These are phyloP conservation scores for Halcyon senegalensis DNA, from an alignment of 2,113 vertebrate genomes.

Conservation along the genomic window DNA sequence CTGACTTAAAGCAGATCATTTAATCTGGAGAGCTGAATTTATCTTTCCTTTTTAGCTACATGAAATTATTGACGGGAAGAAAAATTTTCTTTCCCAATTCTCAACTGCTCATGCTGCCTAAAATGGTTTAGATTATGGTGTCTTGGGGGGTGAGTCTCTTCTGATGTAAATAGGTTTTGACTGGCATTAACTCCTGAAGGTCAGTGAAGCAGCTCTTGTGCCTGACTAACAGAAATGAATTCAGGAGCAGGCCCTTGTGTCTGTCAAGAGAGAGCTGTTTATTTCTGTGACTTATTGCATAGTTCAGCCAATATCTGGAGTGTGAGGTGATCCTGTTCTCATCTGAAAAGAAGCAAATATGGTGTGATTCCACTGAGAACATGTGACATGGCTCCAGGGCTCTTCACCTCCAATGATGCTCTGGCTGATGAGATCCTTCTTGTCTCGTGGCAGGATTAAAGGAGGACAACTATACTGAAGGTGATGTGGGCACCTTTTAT, in stretches of 20 bases:
- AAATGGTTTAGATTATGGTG: neutral
- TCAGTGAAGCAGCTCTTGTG: neutral
- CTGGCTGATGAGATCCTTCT: neutral
- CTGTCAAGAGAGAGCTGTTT: neutral
- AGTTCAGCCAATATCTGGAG: neutral
- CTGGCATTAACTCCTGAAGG: neutral
- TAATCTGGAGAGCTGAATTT: slow-evolving; percentile 28
- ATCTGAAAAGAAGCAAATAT: neutral
- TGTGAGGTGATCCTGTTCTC: neutral
- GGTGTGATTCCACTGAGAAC: neutral
- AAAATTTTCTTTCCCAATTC: neutral
- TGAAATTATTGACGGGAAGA: slow-evolving; percentile 12
- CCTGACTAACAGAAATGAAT: neutral
- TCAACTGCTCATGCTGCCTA: neutral
- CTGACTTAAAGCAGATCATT: slow-evolving; percentile 48
- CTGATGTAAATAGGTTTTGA: slow-evolving; percentile 11
- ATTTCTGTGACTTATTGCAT: neutral
- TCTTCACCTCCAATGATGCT: neutral
- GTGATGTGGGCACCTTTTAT: neutral
- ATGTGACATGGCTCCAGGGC: neutral
- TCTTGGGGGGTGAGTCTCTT: neutral
- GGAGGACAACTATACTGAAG: neutral
- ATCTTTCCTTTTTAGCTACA: slow-evolving; percentile 3
- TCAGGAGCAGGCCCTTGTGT: neutral
- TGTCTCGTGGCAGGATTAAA: neutral